Evolutionary conservation across 2,113 vertebrate genomes (phyloP).

Genomic region (Loxodonta africana): DNA sequence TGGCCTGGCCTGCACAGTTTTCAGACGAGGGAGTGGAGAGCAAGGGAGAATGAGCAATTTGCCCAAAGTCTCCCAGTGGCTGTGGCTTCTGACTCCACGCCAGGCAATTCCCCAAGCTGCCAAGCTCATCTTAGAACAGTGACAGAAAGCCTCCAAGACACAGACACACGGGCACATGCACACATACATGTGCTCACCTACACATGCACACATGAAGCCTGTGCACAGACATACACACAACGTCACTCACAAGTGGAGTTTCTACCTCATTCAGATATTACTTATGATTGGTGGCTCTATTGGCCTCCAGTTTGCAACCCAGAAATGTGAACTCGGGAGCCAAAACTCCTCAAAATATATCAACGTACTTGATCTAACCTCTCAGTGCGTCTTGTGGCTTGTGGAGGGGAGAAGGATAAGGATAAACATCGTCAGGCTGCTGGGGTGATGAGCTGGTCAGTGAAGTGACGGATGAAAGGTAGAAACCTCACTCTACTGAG

Average conservation of each 20-base stretch:
- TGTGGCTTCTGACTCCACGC: background rate
- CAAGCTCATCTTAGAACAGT: background rate
- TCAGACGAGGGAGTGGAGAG: background rate
- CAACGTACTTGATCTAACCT: background rate
- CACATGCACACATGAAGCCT: background rate
- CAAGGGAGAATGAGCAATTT: background rate
- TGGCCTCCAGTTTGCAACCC: background rate
- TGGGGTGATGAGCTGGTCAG: background rate
- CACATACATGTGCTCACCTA: background rate
- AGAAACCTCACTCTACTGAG: background rate
- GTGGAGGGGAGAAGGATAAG: background rate
- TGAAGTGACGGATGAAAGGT: background rate
- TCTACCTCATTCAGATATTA: background rate
- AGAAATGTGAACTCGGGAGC: background rate
- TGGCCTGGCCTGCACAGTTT: background rate
- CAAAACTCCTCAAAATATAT: background rate
- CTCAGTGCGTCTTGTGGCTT: background rate
- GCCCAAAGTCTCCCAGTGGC: rapidly evolving
- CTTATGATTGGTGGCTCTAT: rapidly evolving
- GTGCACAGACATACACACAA: rapidly evolving
- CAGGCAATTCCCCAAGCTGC: background rate
- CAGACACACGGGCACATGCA: no score
- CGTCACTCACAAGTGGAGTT: background rate
- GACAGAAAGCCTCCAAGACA: background rate
- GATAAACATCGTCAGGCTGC: background rate